Percentiles rank a stretch among this genome's conserved stretches.
Evolutionary conservation across 2,113 vertebrate species (phyloP).

Genomic region (Bujurquina vittata): DNA sequence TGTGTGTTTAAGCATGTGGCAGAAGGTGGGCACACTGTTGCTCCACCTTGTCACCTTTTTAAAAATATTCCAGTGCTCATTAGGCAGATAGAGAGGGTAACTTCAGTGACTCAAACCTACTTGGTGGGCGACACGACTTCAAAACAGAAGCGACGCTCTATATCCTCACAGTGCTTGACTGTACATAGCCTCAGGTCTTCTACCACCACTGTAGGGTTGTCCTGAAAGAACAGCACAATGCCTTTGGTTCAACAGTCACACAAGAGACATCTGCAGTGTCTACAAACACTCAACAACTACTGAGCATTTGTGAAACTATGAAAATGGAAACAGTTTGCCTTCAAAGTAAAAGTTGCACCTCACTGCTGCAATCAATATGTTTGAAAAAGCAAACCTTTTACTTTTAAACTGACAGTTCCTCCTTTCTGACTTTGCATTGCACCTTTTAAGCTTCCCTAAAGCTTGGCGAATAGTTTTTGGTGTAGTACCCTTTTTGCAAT

Average conservation of each 20-base stretch:
- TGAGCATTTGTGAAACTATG: fast-evolving
- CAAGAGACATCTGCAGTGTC: background rate
- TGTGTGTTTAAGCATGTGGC: background rate
- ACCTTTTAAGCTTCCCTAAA: background rate
- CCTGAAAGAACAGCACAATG: slow-evolving; percentile 76
- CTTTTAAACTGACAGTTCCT: no score
- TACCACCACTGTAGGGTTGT: slow-evolving; percentile 96
- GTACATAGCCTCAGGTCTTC: slow-evolving; percentile 95
- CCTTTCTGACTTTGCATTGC: no score
- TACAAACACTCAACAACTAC: background rate
- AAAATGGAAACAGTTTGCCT: background rate
- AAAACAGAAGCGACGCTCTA: slow-evolving; percentile 96
- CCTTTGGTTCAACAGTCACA: background rate
- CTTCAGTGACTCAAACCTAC: slow-evolving; percentile 74
- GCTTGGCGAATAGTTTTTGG: background rate
- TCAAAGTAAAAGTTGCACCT: background rate
- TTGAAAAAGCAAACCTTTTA: background rate
- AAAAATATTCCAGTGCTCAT: slow-evolving; percentile 20
- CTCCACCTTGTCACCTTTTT: background rate
- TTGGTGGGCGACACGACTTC: slow-evolving; percentile 98
- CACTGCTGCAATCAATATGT: background rate
- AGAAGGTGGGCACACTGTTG: background rate
- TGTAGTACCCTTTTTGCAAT: background rate
- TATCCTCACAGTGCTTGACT: slow-evolving; percentile 96
- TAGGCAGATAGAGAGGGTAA: background rate